phyloP scores from a whole-genome alignment of 2,797 vertebrate species.

The Aphelocoma californica region DNA sequence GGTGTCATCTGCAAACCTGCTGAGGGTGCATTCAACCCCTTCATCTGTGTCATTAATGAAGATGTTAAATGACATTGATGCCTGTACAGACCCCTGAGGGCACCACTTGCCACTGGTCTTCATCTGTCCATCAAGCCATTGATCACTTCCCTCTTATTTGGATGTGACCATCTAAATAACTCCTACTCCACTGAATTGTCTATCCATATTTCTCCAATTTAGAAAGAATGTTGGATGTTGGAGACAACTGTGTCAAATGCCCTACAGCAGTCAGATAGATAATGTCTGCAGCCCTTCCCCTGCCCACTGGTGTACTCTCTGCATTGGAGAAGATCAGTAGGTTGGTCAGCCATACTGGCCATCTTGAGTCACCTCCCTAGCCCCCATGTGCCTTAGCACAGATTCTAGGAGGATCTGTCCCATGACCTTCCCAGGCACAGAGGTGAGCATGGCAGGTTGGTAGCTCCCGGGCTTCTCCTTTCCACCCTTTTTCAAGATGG shows the following conservation, averaged over 20 bases:
- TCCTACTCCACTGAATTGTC: background rate
- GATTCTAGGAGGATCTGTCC: background rate
- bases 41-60: background rate
- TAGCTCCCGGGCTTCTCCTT: background rate
- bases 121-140: background rate
- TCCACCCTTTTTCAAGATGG: background rate
- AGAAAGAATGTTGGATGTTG: background rate
- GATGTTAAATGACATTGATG: background rate
- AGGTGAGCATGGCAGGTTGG: background rate
- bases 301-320: background rate
- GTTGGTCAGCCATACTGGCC: background rate
- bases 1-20: background rate
- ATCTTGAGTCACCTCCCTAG: background rate
- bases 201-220: background rate
- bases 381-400: background rate
- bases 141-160: background rate
- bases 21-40: background rate
- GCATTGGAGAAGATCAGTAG: background rate
- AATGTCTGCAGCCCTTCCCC: background rate
- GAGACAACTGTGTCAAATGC: background rate
- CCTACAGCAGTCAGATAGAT: background rate
- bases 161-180: background rate
- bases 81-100: background rate
- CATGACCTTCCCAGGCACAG: background rate
- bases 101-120: background rate